Evolutionary conservation across 2,888 invertebrate genomes (phyloP), one percentile per base, ranked within the genome.

Genomic region (Acleris cristana): DNA sequence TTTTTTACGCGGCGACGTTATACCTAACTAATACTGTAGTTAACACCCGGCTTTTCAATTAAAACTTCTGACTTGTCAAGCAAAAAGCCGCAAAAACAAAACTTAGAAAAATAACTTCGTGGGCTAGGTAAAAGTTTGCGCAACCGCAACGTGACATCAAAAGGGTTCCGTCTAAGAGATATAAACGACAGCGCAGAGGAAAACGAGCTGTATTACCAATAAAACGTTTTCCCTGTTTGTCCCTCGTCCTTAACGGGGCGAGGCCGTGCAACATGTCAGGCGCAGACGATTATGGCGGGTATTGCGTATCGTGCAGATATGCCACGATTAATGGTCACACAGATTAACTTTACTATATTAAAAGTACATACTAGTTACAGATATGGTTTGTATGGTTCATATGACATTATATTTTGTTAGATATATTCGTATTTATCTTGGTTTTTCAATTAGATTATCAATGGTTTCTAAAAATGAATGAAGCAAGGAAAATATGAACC

Each of bases 241-340:
- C 45, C 45, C 21, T 16, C 44, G 21, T 48, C 58, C 48, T 58
- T 58, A 14, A 21, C 26, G n/a, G 58, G 45, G 48, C 10, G 26
- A 45, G 58, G 48, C 58, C 48, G 48, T 26, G 58, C 48, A 48
- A 58, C 48, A 26, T 58, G 58, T 48, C 58, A 58, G 12, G 48
- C 26, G 23, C 58, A 58, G 44, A 48, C 58, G 14, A 26, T 48
- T 58, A 45, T 58, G 45, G 45, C 40, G 48, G 58, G n/a, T 53
- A n/a, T 23, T 23, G n/a, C 45, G 26, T 23, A 26, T 48, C 26
- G 48, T 48, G 26, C n/a, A 48, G 26, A 48, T 44, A 48, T n/a
- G 26, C 23, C 4, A 58, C 45, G 56, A 56, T 56, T 44, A 44
- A 56, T 56, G 8, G 48, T 14, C 40, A 12, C 14, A 4, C 40